These are phyloP conservation scores for Limnodromus scolopaceus DNA, from an alignment of 2,797 vertebrate species.

Conservation along the genomic window DNA sequence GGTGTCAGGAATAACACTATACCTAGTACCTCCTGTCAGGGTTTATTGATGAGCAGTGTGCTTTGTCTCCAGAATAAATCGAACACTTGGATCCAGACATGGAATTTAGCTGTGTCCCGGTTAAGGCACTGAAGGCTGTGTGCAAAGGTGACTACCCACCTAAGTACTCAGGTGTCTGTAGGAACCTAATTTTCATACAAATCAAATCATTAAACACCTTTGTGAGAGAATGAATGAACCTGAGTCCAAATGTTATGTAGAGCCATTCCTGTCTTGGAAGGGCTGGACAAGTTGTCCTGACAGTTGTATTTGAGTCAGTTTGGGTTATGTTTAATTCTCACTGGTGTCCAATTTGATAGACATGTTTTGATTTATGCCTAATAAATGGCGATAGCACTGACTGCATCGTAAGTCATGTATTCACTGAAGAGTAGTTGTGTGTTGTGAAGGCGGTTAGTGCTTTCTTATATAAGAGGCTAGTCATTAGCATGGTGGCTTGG, in stretches of 20 bases:
- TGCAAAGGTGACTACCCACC: background rate
- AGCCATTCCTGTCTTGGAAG: background rate
- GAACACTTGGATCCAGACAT: background rate
- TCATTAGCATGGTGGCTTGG: background rate
- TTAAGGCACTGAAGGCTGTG: background rate
- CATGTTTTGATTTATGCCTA: background rate
- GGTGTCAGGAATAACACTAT: constrained; percentile 5
- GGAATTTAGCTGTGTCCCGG: background rate
- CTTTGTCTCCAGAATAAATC: constrained; percentile 1
- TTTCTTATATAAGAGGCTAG: background rate
- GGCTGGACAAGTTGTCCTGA: background rate
- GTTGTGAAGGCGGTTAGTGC: background rate
- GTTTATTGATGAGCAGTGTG: background rate
- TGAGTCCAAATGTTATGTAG: background rate
- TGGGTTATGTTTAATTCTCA: background rate
- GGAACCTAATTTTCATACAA: background rate
- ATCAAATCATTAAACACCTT: background rate
- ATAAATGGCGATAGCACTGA: background rate
- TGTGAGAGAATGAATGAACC: background rate
- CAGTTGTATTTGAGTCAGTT: background rate
- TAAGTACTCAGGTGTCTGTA: background rate
- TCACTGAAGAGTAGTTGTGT: background rate
- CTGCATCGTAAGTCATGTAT: background rate
- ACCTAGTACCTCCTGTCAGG: background rate
- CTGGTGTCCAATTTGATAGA: background rate